Evolutionary conservation across 2,888 invertebrate species (phyloP), one percentile per base, ranked within the genome.

Genomic region (Tribolium freemani): DNA sequence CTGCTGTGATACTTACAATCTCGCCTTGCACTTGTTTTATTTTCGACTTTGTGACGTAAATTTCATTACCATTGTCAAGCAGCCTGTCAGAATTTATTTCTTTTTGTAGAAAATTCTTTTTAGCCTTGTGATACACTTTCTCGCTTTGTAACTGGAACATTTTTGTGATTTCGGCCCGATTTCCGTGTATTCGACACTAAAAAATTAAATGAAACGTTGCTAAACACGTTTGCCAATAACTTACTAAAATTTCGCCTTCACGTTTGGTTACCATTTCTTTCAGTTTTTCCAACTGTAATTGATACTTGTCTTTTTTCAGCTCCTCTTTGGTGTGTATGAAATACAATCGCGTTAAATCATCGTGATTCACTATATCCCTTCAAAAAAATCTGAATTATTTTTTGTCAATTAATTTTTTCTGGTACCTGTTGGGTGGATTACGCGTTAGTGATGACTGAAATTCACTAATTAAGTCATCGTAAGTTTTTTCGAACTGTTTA

Each of bases 271-370:
- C 67, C 10, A 72, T 74, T 5, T 58, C 69, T 6, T 63, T 38
- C 26, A 79, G 31, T 8, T 76, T 71, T 60, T 77, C 77, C 8
- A 76, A 44, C 30, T 72, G 21, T 10, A 56, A 54, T 69, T 73
- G 74, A 50, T 73, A 69, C 53, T 79, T 76, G 5, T 77, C 21
- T 31, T 73, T 76, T 51, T 76, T 73, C 6, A 80, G 48, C 30
- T 80, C 79, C 2, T 74, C 77, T 60, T 76, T 74, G 30, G 78
- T 64, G 60, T 80, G 79, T 13, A 77, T 58, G 31, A 76, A 76
- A 44, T 75, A 74, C 6, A 80, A 73, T 30, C 69, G 72, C 16
- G 74, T 64, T 9, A 78, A 58, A 64, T 79, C 79, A 26, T 73
- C 70, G 51, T 71, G 66, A 69, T 67, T 69, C 3, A 72, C 26